Conservation (phyloP, 2,888 invertebrate genomes). For the Hemistola chrysoprasaria region DNA sequence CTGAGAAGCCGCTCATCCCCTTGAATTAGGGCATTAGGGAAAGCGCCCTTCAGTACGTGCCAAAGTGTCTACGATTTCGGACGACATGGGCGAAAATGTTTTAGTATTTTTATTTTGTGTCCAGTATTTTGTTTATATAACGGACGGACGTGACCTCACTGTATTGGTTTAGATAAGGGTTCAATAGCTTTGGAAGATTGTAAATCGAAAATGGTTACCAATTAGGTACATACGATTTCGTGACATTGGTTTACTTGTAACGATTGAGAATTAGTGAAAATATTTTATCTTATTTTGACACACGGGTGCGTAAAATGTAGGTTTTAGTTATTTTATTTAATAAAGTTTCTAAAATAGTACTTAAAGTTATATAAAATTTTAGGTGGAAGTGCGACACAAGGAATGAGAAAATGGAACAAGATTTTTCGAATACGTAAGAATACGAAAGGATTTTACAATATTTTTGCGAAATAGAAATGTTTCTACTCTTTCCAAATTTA, state of each 20-base stretch:
- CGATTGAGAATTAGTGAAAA: too few species aligned
- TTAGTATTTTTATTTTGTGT: slow-evolving; percentile 24
- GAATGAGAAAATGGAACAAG: slow-evolving; percentile 7
- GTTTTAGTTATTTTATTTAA: too few species aligned
- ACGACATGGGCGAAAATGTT: slow-evolving; percentile 25
- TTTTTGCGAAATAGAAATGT: slow-evolving; percentile 6
- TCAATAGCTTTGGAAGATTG: slow-evolving; percentile 9
- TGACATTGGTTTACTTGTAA: too few species aligned
- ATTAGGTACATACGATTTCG: neutral
- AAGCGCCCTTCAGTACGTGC: slow-evolving; percentile 26
- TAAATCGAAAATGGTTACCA: slow-evolving; percentile 1
- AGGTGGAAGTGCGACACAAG: slow-evolving; percentile 1
- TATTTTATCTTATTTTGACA: too few species aligned
- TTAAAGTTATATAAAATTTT: slow-evolving; percentile 4
- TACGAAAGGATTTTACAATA: slow-evolving; percentile 4
- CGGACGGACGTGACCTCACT: slow-evolving; percentile 23
- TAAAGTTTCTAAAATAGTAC: too few species aligned
- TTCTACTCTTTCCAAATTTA: slow-evolving; percentile 3
- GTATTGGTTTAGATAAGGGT: slow-evolving; percentile 17
- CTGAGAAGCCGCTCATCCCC: slow-evolving; percentile 23
- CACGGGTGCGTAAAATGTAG: too few species aligned
- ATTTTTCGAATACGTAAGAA: slow-evolving; percentile 15
- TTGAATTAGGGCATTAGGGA: slow-evolving; percentile 30
- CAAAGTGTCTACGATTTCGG: slow-evolving; percentile 26
- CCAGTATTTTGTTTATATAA: slow-evolving; percentile 27